Percentiles rank a stretch among this genome's conserved stretches.
phyloP scores from a whole-genome alignment of 2,888 invertebrate species.

The Himalopsyche kuldschensis region DNA sequence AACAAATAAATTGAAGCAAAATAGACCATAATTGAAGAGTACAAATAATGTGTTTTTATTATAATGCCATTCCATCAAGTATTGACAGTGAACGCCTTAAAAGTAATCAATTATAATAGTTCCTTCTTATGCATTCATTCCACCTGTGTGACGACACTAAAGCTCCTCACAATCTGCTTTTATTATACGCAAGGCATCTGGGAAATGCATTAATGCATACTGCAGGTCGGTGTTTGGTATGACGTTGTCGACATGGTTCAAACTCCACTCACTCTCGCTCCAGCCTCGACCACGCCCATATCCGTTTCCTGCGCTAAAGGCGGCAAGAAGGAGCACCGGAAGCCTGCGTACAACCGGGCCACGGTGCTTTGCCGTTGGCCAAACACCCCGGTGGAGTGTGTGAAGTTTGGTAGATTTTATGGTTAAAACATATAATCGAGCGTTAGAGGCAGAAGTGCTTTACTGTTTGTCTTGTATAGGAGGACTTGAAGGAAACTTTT shows the following conservation, averaged over 20 bases:
- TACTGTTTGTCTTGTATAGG: neutral
- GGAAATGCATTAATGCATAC: neutral
- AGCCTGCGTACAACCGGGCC: slow-evolving; percentile 24
- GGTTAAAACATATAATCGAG: neutral
- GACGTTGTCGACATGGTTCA: neutral
- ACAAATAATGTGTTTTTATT: no score
- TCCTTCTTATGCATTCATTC: no score
- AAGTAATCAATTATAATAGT: no score
- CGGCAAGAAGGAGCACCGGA: slow-evolving; percentile 27
- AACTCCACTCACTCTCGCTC: slow-evolving; percentile 8
- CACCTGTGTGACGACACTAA: no score
- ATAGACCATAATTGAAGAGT: no score
- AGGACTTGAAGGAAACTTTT: no score
- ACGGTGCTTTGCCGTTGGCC: slow-evolving; percentile 9
- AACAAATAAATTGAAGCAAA: no score
- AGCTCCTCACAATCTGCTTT: no score
- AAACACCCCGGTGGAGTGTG: slow-evolving; percentile 6
- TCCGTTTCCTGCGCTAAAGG: slow-evolving; percentile 34
- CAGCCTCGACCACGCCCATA: slow-evolving; percentile 16
- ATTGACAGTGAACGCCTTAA: no score
- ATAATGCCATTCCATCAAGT: no score
- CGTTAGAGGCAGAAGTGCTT: neutral
- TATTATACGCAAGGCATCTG: no score
- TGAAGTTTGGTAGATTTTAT: neutral
- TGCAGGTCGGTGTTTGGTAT: neutral